A percentile compares a stretch with the other conserved stretches of the same genome.
phyloP scores from a whole-genome alignment of 1,140 invertebrate genomes.

The Teleogryllus occipitalis region DNA sequence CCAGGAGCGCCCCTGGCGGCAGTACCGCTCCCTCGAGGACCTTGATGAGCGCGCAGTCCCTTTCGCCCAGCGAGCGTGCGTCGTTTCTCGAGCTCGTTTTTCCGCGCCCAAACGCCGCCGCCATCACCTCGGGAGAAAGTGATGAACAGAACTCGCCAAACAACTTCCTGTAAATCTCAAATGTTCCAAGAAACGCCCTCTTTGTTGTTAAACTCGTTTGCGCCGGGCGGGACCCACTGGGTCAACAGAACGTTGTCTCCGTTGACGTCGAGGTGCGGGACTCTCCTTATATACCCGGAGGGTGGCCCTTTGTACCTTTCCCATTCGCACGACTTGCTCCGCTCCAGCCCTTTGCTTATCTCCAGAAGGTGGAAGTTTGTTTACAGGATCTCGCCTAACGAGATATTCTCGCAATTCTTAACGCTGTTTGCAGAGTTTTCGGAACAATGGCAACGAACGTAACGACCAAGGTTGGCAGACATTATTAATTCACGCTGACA shows the following conservation, averaged over 20 bases:
- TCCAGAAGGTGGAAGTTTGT: not conserved
- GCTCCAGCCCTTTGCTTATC: too few species aligned
- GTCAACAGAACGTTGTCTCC: not conserved
- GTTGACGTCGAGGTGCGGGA: too few species aligned
- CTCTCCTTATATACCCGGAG: too few species aligned
- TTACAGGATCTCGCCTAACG: not conserved
- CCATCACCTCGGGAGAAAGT: not conserved
- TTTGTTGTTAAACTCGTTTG: conserved; percentile 5
- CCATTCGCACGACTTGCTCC: too few species aligned
- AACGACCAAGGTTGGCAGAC: too few species aligned
- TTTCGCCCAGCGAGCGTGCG: not conserved
- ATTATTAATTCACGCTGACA: too few species aligned
- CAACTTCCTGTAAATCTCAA: conserved; percentile 4
- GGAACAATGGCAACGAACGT: too few species aligned
- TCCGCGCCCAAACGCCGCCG: not conserved
- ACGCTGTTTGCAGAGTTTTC: not conserved
- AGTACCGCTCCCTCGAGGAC: too few species aligned
- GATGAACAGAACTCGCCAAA: not conserved
- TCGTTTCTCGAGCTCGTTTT: not conserved
- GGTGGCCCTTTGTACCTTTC: not conserved
- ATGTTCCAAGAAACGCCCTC: not conserved
- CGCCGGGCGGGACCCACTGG: not conserved
- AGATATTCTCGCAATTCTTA: not conserved
- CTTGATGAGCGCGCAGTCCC: not conserved
- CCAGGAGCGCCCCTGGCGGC: too few species aligned